Percentiles rank a stretch among this genome's conserved stretches.
These are phyloP conservation scores for Micronisus gabar DNA, from an alignment of 2,113 vertebrate genomes.

Conservation along the genomic window DNA sequence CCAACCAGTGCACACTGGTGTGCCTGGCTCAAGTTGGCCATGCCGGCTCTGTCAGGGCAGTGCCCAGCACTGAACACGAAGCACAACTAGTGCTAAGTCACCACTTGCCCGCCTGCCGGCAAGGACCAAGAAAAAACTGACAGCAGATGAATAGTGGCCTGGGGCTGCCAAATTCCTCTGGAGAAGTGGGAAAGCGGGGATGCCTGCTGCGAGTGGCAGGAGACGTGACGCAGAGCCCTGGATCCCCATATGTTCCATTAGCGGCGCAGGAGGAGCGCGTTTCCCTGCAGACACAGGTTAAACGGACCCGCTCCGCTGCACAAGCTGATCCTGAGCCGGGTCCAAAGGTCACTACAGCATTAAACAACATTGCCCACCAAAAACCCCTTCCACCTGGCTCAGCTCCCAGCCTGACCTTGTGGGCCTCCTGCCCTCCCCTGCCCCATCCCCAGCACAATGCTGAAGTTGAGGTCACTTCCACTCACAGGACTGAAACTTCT, in stretches of 20 bases:
- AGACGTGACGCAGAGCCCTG: background rate
- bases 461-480: background rate
- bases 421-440: background rate
- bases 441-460: rapidly evolving
- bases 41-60: background rate
- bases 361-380: background rate
- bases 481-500: background rate
- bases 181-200: background rate
- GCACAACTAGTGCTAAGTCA: background rate
- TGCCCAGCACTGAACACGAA: background rate
- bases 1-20: rapidly evolving
- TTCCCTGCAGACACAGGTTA: background rate
- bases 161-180: slow-evolving; percentile 10
- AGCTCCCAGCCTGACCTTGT: background rate
- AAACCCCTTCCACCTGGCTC: background rate
- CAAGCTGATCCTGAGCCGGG: rapidly evolving
- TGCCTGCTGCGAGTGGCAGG: slow-evolving; percentile 2
- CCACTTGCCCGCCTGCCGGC: rapidly evolving
- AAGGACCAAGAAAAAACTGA: background rate
- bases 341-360: rapidly evolving
- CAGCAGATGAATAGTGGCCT: background rate
- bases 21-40: background rate
- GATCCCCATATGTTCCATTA: slow-evolving; percentile 14
- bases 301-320: rapidly evolving
- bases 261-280: rapidly evolving